Base-by-base conservation (phyloP, 2,888 invertebrate species). In the Phortica okadai region DNA sequence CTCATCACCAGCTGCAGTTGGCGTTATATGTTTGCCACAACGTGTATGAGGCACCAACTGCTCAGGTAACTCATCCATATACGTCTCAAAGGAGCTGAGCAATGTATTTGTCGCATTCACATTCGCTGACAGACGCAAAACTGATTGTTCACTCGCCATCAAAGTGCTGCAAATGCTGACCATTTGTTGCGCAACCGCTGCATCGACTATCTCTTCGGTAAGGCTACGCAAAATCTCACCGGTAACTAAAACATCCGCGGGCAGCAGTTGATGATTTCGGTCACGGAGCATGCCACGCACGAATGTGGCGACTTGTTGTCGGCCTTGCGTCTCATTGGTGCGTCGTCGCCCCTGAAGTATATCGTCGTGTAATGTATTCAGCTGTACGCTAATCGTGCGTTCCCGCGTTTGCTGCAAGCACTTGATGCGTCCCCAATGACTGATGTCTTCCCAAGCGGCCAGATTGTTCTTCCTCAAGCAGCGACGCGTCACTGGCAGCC, bases 41-140 rank as follows among this genome's bases (percentile, higher is more conserved):
- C 56, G 78, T 1, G 21, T 73, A 0, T 56, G 42, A 0, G 83
- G 76, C 41, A 87, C 81, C 4, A 84, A 58, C 14, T 82, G 73
- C 1, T 77, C 74, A 0, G 86, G 76, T 44, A 89, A n/a, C 11
- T 92, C 90, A 84, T 93, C 92, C 81, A 94, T 92, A 33, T 94
- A 92, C 70, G 92, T 90, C 81, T 93, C 94, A 25, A 94, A 91
- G 1, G 93, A 92, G 81, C 93, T 93, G 74, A 95, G 89, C 78
- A 95, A 92, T 0, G 92, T 89, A 84, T 95, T 95, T 1, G 95
- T 94, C 14, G 94, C 93, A 91, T 95, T 95, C 58, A 94, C 90
- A 10, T 92, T 76, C 0, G 88, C 92, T 78, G 92, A 89, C 8
- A 87, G 77, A 0, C 86, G 84, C 11, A 91, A 77, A 4, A 89